These are phyloP conservation scores for Dipodomys ordii DNA, from an alignment of 2,113 vertebrate species.

Conservation along the genomic window DNA sequence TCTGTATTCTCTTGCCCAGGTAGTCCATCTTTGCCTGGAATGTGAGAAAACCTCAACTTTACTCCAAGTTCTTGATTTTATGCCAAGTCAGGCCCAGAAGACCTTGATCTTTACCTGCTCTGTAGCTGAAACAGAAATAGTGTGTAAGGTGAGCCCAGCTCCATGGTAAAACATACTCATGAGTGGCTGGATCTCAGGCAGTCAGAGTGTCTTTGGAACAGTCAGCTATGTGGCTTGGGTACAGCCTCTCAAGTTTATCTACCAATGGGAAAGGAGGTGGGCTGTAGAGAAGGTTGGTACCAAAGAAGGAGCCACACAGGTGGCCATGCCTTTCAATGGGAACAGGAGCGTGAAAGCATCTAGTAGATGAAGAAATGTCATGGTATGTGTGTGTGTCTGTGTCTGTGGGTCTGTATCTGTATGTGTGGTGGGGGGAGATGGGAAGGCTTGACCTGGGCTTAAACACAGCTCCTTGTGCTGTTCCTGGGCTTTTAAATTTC, in stretches of 20 bases:
- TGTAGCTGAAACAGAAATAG: constrained; percentile 89
- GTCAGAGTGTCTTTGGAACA: background rate
- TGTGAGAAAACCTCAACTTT: constrained; percentile 88
- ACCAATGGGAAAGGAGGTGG: background rate
- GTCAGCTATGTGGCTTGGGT: background rate
- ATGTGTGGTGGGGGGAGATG: too few species aligned
- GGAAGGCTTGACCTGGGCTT: too few species aligned
- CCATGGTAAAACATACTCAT: too few species aligned
- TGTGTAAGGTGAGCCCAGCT: constrained; percentile 88
- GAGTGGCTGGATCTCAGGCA: background rate
- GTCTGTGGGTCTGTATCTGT: too few species aligned
- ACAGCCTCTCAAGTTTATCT: background rate
- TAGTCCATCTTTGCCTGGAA: constrained; percentile 88
- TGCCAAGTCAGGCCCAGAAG: constrained; percentile 88
- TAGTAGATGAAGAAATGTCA: background rate
- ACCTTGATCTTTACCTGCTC: constrained; percentile 91
- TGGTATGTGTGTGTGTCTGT: too few species aligned
- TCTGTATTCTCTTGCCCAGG: constrained; percentile 82
- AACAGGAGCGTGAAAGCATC: accelerated
- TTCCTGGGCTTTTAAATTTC: too few species aligned
- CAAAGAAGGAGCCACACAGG: accelerated
- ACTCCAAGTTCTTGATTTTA: constrained; percentile 88
- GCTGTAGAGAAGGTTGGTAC: background rate
- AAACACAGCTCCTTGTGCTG: too few species aligned
- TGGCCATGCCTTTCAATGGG: background rate